Conservation (phyloP, 2,113 vertebrate species). For the Sinocyclocheilus anshuiensis region DNA sequence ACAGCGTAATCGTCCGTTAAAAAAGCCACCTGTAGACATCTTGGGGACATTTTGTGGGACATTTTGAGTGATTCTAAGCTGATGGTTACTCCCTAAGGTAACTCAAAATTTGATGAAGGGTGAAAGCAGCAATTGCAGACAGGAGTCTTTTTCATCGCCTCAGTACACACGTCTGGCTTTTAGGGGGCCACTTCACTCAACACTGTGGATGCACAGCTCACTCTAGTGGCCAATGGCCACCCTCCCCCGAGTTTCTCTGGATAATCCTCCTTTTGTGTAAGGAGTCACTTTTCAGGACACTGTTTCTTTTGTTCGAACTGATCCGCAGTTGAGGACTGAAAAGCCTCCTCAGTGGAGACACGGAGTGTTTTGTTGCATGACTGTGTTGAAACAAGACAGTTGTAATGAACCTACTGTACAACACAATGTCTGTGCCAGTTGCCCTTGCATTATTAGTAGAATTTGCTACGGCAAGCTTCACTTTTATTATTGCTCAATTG, state of each 20-base stretch:
- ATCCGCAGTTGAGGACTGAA: neutral
- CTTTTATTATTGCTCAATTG: neutral
- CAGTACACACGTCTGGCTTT: constrained; percentile 53
- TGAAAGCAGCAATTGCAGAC: constrained; percentile 57
- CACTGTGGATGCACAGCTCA: constrained; percentile 49
- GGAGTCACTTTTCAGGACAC: constrained; percentile 50
- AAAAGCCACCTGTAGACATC: constrained; percentile 59
- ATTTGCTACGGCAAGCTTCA: neutral
- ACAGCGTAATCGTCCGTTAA: constrained; percentile 60
- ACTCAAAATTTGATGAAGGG: constrained; percentile 50
- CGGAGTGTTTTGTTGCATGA: neutral
- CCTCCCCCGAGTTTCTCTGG: constrained; percentile 48
- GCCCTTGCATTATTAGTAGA: neutral
- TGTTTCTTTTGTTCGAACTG: constrained; percentile 37
- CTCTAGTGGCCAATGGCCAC: constrained; percentile 47
- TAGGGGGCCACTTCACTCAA: constrained; percentile 47
- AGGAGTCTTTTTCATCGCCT: constrained; percentile 58
- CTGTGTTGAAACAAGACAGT: neutral
- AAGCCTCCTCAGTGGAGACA: neutral
- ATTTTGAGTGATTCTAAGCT: constrained; percentile 55
- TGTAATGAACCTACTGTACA: neutral
- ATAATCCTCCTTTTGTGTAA: constrained; percentile 22
- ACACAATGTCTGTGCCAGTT: neutral
- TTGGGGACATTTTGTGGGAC: neutral
- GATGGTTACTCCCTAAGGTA: constrained; percentile 53